A percentile compares a stretch with the other conserved stretches of the same genome.
Evolutionary conservation across 2,797 vertebrate species (phyloP).

Genomic region (Parauchenoglanis punctatus): DNA sequence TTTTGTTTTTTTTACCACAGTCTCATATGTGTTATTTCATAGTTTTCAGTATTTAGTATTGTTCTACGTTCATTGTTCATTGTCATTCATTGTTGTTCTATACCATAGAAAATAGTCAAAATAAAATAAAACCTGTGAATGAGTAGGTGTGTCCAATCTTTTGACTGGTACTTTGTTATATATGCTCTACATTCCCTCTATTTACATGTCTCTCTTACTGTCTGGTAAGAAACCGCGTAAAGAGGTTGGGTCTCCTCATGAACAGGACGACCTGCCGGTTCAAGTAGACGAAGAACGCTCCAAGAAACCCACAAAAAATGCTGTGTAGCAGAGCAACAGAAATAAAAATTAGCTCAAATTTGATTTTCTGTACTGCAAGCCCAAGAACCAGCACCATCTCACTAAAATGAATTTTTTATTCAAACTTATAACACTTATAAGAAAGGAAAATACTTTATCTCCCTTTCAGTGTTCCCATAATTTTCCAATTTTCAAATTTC

Average conservation of each 20-base stretch:
- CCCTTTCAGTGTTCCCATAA: background rate
- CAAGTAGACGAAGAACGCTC: slow-evolving; percentile 86
- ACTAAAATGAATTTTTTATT: background rate
- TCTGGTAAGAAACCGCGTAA: slow-evolving; percentile 81
- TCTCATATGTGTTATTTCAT: too few species aligned
- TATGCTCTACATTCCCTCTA: background rate
- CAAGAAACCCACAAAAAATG: slow-evolving; percentile 84
- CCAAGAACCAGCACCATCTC: background rate
- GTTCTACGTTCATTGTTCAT: too few species aligned
- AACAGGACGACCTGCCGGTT: slow-evolving; percentile 85
- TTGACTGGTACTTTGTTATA: background rate
- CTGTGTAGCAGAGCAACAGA: slow-evolving; percentile 61
- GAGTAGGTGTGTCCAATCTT: too few species aligned
- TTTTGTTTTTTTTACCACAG: too few species aligned
- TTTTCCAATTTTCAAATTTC: background rate
- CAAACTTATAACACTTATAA: background rate
- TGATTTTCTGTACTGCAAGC: background rate
- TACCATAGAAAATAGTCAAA: background rate
- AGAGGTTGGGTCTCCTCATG: slow-evolving; percentile 73
- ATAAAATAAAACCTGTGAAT: too few species aligned
- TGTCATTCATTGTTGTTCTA: too few species aligned
- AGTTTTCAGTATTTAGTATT: too few species aligned
- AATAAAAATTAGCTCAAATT: slow-evolving; percentile 1
- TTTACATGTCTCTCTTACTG: slow-evolving; percentile 69
- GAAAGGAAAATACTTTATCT: background rate